A percentile compares a stretch with the other conserved stretches of the same genome.
These are phyloP conservation scores for Bungarus multicinctus DNA, from an alignment of 2,113 vertebrate genomes.

Conservation along the genomic window DNA sequence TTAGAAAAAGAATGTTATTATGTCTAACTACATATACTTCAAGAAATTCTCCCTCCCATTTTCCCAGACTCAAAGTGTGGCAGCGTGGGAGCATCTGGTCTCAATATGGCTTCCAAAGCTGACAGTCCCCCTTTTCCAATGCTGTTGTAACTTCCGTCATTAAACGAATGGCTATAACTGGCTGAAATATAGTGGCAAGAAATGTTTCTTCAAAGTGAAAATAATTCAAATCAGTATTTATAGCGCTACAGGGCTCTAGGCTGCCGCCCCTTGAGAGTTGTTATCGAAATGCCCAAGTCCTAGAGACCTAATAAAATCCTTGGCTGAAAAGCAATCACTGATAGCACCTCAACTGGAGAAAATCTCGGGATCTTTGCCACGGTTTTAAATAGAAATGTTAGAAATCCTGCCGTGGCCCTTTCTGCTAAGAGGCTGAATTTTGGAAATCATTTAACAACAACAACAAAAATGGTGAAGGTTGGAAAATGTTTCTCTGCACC, in stretches of 20 bases:
- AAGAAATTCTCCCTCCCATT: too few species aligned
- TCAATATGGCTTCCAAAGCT: too few species aligned
- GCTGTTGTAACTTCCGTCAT: too few species aligned
- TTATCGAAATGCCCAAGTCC: neutral
- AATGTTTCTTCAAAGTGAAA: neutral
- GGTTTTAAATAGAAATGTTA: neutral
- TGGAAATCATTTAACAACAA: neutral
- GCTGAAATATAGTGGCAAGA: neutral
- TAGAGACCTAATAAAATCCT: neutral
- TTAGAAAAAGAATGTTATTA: too few species aligned
- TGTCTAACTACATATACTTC: too few species aligned
- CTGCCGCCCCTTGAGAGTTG: neutral
- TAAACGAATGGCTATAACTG: neutral
- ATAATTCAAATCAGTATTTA: neutral
- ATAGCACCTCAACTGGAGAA: neutral
- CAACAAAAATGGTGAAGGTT: neutral
- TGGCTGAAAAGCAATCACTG: neutral
- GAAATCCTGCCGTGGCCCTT: neutral
- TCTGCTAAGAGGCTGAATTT: neutral
- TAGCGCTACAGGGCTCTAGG: neutral
- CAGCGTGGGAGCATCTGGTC: too few species aligned
- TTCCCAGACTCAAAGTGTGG: too few species aligned
- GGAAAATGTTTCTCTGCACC: neutral
- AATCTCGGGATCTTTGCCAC: neutral
- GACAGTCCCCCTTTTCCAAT: too few species aligned